Evolutionary conservation across 2,113 vertebrate genomes (phyloP), one percentile per base, ranked within the genome.

Genomic region (Rhizomys pruinosus): DNA sequence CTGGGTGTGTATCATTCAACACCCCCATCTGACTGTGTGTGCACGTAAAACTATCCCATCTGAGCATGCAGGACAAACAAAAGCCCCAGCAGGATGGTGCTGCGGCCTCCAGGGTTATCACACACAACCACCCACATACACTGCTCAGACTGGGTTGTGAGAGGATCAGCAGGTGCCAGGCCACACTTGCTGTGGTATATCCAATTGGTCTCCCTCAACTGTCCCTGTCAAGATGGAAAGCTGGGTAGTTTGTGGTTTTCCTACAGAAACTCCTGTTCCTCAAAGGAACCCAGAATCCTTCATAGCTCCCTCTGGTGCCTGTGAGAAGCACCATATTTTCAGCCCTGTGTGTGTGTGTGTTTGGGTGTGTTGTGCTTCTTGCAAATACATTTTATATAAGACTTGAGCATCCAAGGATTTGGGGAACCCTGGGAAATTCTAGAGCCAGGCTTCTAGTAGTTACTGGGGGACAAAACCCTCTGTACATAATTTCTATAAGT

Each of bases 341-440:
- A 6, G 47, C 7, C 0, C 3, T 9, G n/a, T 3, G 6, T 0
- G 37, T 20, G 47, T 6, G 11, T 52, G 47, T 52, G 47, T 52
- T 6, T 6, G 47, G 47, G 47, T 9, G n/a, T 3, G 9, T 0
- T 34, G 25, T 1, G n/a, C 4, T n/a, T n/a, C n/a, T n/a, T n/a
- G n/a, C n/a, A n/a, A n/a, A n/a, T n/a, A n/a, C n/a, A n/a, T n/a
- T n/a, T n/a, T n/a, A n/a, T n/a, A n/a, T n/a, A n/a, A n/a, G n/a
- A n/a, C n/a, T n/a, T n/a, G n/a, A n/a, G n/a, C n/a, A n/a, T n/a
- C n/a, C n/a, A n/a, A n/a, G n/a, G n/a, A 66, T 66, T 7, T 42
- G 61, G 69, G 47, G 63, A 22, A 42, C 37, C 39, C 52, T 34
- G 25, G 37, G n/a, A 13, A 57, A 27, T 16, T 47, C 44, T 27